Evolutionary conservation across 2,888 invertebrate species (phyloP).

Genomic region (Eudasyphora cyanicolor): DNA sequence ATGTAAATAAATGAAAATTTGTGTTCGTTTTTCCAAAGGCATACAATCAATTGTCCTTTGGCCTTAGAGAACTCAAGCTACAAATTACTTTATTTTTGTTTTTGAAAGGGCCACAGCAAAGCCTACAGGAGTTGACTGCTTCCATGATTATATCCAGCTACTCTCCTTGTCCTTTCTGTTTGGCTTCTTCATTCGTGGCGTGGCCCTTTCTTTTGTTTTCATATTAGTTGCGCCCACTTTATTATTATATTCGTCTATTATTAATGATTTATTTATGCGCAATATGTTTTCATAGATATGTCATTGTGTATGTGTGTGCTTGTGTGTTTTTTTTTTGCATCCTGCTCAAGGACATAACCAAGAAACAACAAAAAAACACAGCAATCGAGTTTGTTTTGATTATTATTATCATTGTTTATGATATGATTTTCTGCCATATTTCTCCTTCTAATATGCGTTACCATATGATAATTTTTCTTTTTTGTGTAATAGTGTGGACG

Average conservation of each 20-base stretch:
- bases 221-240: slow-evolving; percentile 62
- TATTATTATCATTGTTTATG: slow-evolving; percentile 46
- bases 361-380: background rate
- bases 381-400: slow-evolving; percentile 25
- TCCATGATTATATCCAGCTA: no score
- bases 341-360: background rate
- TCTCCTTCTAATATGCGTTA: slow-evolving; percentile 37
- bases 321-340: slow-evolving; percentile 28
- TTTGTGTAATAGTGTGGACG: background rate
- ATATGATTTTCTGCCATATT: background rate
- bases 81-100: slow-evolving; percentile 62
- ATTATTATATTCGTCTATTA: slow-evolving; percentile 64
- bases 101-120: slow-evolving; percentile 38
- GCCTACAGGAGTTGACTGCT: slow-evolving; percentile 11
- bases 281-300: slow-evolving; percentile 72
- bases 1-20: slow-evolving; percentile 24
- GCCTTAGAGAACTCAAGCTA: slow-evolving; percentile 31
- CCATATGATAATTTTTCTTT: slow-evolving; percentile 32
- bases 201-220: slow-evolving; percentile 26
- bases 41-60: slow-evolving; percentile 67
- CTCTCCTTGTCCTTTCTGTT: slow-evolving; percentile 12
- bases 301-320: background rate
- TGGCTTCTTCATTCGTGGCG: background rate
- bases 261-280: slow-evolving; percentile 76
- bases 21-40: slow-evolving; percentile 17